These are phyloP conservation scores for Dolichotis patagonum DNA, from an alignment of 2,113 vertebrate species.

Conservation along the genomic window DNA sequence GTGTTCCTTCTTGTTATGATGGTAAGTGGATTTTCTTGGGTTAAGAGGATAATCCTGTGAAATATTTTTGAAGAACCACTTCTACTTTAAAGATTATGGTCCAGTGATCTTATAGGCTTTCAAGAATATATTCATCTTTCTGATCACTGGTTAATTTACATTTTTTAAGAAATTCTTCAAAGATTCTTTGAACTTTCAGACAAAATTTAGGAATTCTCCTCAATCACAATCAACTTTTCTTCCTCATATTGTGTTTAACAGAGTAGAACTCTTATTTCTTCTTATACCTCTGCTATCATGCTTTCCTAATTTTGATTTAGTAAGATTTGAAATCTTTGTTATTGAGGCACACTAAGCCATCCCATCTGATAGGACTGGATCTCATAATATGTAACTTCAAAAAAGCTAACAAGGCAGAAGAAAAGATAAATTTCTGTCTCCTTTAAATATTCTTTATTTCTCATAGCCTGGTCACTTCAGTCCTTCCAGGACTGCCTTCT, in stretches of 20 bases:
- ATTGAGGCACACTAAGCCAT: background rate
- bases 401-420: background rate
- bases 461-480: background rate
- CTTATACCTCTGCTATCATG: background rate
- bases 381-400: background rate
- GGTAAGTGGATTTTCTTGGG: background rate
- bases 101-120: background rate
- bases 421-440: background rate
- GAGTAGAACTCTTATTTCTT: background rate
- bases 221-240: background rate
- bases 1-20: background rate
- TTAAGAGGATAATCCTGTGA: background rate
- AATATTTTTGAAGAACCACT: conserved; percentile 21
- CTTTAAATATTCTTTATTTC: background rate
- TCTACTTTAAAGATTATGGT: background rate
- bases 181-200: background rate
- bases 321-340: background rate
- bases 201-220: background rate
- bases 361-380: background rate
- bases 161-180: background rate
- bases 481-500: background rate
- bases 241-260: background rate
- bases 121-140: conserved; percentile 8
- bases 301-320: background rate
- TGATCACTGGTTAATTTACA: background rate